phyloP scores from a whole-genome alignment of 2,113 vertebrate species.

The Neogobius melanostomus region DNA sequence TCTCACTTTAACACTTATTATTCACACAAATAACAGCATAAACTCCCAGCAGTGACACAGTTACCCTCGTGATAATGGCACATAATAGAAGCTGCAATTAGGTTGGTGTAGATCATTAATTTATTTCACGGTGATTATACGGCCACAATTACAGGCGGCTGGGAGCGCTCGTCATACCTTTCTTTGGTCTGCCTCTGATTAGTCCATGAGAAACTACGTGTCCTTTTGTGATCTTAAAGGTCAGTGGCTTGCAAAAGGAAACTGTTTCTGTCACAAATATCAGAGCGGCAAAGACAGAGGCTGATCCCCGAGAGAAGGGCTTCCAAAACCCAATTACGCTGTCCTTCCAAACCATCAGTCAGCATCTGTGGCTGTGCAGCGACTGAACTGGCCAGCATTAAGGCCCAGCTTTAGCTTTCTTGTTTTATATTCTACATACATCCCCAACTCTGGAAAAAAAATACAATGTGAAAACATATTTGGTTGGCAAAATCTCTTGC shows the following conservation, averaged over 20 bases:
- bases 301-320: slow-evolving; percentile 34
- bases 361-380: slow-evolving; percentile 44
- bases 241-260: slow-evolving; percentile 51
- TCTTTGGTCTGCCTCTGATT: slow-evolving; percentile 18
- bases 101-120: slow-evolving; percentile 8
- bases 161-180: neutral
- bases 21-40: slow-evolving; percentile 1
- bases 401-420: neutral
- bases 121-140: slow-evolving; percentile 17
- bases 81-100: slow-evolving; percentile 7
- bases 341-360: slow-evolving; percentile 61
- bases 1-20: neutral
- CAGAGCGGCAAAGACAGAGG: slow-evolving; percentile 41
- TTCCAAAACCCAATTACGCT: slow-evolving; percentile 61
- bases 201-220: slow-evolving; percentile 6
- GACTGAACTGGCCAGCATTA: slow-evolving; percentile 26
- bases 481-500: too few species aligned
- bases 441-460: neutral
- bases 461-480: too few species aligned
- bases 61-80: neutral
- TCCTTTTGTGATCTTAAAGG: slow-evolving; percentile 46
- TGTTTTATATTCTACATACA: slow-evolving; percentile 26
- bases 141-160: neutral
- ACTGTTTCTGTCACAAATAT: slow-evolving; percentile 54
- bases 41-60: neutral